Percentiles rank a stretch among this genome's conserved stretches.
Evolutionary conservation across 2,113 vertebrate genomes (phyloP).

Genomic region (Sturnus vulgaris): DNA sequence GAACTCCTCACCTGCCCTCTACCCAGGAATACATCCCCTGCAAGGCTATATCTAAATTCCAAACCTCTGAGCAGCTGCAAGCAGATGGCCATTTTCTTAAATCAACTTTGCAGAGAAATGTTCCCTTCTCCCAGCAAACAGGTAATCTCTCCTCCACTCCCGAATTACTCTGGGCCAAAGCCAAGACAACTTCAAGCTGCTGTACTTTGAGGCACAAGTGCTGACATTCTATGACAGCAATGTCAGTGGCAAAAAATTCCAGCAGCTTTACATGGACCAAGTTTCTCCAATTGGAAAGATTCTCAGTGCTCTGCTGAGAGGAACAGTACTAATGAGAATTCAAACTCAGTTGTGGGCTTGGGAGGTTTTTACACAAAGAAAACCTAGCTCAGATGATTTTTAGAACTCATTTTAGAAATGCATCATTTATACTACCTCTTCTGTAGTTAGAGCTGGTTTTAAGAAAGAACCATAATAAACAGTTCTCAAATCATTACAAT

Average conservation of each 20-base stretch:
- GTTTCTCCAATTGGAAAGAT: neutral
- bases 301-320: neutral
- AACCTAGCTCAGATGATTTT: neutral
- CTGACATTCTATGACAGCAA: neutral
- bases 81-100: slow-evolving; percentile 2
- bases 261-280: neutral
- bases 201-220: neutral
- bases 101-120: neutral
- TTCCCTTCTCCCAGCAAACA: neutral
- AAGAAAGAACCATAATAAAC: neutral
- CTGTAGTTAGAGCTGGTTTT: neutral
- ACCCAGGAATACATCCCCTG: neutral
- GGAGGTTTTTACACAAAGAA: neutral
- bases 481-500: neutral
- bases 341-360: neutral
- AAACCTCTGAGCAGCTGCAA: slow-evolving; percentile 15
- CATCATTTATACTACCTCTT: neutral
- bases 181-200: neutral
- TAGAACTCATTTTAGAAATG: neutral
- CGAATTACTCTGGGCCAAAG: neutral
- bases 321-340: neutral
- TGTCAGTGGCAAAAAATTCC: neutral
- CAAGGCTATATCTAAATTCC: slow-evolving; percentile 7
- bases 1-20: slow-evolving; percentile 22
- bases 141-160: neutral